phyloP scores from a whole-genome alignment of 2,113 vertebrate genomes.

The Limnothrissa miodon region DNA sequence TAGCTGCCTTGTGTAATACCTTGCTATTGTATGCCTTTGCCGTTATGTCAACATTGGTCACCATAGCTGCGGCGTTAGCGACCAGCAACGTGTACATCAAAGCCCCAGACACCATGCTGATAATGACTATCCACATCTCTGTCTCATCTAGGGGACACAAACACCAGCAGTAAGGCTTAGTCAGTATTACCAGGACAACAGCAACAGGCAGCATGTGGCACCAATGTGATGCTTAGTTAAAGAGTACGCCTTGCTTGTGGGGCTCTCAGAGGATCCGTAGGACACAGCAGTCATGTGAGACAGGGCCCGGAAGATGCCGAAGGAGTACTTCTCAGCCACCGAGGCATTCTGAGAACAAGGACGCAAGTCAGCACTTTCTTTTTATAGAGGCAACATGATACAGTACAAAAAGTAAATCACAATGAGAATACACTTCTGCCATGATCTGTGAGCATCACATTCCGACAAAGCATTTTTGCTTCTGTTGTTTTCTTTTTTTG shows the following conservation, averaged over 20 bases:
- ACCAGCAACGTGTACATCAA: conserved; percentile 73
- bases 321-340: conserved; percentile 70
- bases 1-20: conserved; percentile 41
- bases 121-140: conserved; percentile 74
- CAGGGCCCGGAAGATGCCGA: conserved; percentile 70
- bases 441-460: background rate
- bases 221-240: conserved; percentile 11
- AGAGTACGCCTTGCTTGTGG: conserved; percentile 62
- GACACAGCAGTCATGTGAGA: conserved; percentile 73
- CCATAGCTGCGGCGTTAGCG: conserved; percentile 68
- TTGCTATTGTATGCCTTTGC: conserved; percentile 72
- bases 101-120: conserved; percentile 73
- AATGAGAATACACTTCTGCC: background rate
- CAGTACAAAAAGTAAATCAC: background rate
- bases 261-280: conserved; percentile 69
- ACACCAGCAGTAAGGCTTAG: background rate
- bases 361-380: conserved; percentile 2
- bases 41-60: conserved; percentile 63
- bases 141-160: conserved; percentile 60
- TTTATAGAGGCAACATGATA: conserved; percentile 8
- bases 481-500: background rate
- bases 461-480: background rate
- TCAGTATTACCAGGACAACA: background rate
- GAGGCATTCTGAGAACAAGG: conserved; percentile 63
- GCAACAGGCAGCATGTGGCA: background rate